Evolutionary conservation across 2,888 invertebrate genomes (phyloP).

Genomic region (Lasioglossum pauxillum): DNA sequence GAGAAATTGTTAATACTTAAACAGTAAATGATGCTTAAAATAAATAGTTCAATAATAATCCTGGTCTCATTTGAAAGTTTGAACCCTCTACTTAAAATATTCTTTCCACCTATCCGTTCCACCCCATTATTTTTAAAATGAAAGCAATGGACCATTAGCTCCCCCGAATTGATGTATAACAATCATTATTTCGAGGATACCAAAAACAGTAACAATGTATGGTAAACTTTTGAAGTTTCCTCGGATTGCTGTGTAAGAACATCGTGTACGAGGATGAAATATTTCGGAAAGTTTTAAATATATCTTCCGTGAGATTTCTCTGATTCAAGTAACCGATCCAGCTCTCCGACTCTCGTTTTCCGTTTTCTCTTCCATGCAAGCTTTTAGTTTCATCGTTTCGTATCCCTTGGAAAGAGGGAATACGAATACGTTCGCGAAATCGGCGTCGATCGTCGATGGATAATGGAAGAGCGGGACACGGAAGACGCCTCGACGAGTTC

Average conservation of each 20-base stretch:
- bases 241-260: neutral
- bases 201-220: neutral
- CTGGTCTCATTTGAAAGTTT: no score
- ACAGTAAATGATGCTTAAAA: no score
- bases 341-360: neutral
- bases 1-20: no score
- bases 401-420: neutral
- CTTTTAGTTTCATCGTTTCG: conserved; percentile 32
- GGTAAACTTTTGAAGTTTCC: neutral
- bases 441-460: conserved; percentile 23
- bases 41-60: no score
- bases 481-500: neutral
- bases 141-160: no score
- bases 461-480: neutral
- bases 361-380: conserved; percentile 11
- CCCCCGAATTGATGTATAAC: no score
- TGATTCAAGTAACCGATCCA: neutral
- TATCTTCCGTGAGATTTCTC: neutral
- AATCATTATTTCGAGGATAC: neutral
- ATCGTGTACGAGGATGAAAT: neutral
- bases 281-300: neutral
- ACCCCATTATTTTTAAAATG: no score
- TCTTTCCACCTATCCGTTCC: no score
- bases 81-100: no score
- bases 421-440: conserved; percentile 23